Evolutionary conservation across 2,113 vertebrate species (phyloP).

Genomic region (Cephalopterus ornatus): DNA sequence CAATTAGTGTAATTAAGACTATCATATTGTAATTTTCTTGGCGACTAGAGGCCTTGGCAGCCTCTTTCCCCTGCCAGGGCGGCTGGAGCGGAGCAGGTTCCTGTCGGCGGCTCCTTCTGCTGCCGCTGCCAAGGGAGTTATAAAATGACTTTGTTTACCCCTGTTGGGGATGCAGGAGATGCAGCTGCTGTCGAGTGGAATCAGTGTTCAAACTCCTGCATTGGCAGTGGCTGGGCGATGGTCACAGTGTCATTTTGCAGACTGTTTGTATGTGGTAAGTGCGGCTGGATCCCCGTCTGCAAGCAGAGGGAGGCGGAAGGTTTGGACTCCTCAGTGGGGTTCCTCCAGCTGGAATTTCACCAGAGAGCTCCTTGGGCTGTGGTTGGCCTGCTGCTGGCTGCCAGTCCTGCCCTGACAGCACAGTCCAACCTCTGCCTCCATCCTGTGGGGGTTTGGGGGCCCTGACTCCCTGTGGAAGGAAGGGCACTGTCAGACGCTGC

Average conservation of each 20-base stretch:
- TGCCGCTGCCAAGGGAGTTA: background rate
- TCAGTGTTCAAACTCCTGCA: background rate
- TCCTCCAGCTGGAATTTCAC: background rate
- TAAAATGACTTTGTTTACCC: background rate
- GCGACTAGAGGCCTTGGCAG: background rate
- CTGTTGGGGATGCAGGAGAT: background rate
- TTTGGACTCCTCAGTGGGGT: background rate
- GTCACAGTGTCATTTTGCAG: background rate
- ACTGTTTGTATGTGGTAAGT: accelerated
- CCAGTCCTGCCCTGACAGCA: background rate
- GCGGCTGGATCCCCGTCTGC: background rate
- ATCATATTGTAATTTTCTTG: constrained; percentile 48
- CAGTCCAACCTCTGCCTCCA: accelerated
- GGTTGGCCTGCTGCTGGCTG: background rate
- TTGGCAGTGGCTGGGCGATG: background rate
- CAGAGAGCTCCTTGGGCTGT: background rate
- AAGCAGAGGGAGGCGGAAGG: background rate
- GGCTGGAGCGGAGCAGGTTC: background rate
- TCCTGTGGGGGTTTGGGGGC: accelerated
- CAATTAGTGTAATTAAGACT: constrained; percentile 56
- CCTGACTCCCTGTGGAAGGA: background rate
- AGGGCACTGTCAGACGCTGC: background rate
- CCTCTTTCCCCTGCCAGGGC: background rate
- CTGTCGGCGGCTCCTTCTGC: background rate
- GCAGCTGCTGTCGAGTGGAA: background rate